These are phyloP conservation scores for Philereme transversata DNA, from an alignment of 2,888 invertebrate species.

Conservation along the genomic window DNA sequence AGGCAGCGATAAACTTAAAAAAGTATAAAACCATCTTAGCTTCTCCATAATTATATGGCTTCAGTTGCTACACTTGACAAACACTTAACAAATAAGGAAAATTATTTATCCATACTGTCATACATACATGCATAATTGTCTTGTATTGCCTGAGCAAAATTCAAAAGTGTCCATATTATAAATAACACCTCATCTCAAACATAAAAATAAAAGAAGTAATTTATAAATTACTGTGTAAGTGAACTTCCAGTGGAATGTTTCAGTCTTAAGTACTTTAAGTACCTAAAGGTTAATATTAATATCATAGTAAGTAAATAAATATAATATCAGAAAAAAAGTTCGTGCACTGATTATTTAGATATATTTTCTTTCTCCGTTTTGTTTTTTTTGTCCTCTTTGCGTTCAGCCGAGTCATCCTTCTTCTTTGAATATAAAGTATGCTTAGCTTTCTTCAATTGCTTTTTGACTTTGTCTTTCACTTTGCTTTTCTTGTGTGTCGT, in stretches of 20 bases:
- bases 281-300: slow-evolving; percentile 38
- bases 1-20: too few relatives aligned
- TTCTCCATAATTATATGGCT: too few relatives aligned
- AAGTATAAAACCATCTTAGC: too few relatives aligned
- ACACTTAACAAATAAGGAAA: too few relatives aligned
- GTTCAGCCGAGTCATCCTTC: slow-evolving; percentile 64
- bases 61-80: too few relatives aligned
- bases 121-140: slow-evolving; percentile 5
- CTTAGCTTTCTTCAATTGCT: slow-evolving; percentile 78
- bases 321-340: slow-evolving; percentile 11
- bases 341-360: slow-evolving; percentile 48
- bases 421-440: slow-evolving; percentile 73
- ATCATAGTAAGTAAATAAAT: slow-evolving; percentile 18
- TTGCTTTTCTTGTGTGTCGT: slow-evolving; percentile 72
- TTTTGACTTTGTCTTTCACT: slow-evolving; percentile 79
- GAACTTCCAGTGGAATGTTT: slow-evolving; percentile 67
- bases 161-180: slow-evolving; percentile 16
- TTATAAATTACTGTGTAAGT: slow-evolving; percentile 5
- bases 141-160: slow-evolving; percentile 11
- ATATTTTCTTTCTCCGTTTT: slow-evolving; percentile 63
- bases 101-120: too few relatives aligned
- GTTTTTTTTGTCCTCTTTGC: slow-evolving; percentile 47
- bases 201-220: slow-evolving; percentile 3
- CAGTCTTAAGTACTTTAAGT: slow-evolving; percentile 74
- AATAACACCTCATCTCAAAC: slow-evolving; percentile 12